These are phyloP conservation scores for Chironomus tepperi DNA, from an alignment of 1,140 invertebrate genomes.

Conservation along the genomic window DNA sequence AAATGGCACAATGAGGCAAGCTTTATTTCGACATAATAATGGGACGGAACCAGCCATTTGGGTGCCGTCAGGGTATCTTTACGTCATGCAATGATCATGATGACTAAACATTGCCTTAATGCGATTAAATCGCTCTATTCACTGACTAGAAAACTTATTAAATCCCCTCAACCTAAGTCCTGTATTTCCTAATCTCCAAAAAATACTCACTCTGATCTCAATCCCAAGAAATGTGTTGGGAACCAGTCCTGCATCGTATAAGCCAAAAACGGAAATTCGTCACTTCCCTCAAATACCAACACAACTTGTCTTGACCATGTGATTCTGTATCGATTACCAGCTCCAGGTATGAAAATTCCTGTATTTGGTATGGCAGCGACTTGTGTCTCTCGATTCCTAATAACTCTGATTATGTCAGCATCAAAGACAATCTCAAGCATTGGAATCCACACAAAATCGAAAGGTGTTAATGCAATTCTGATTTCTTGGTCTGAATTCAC, in stretches of 20 bases:
- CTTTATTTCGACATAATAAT: too few relatives aligned
- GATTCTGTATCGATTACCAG: not conserved
- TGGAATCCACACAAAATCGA: not conserved
- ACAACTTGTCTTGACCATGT: not conserved
- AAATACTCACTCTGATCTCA: not conserved
- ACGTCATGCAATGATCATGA: too few relatives aligned
- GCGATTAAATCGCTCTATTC: too few relatives aligned
- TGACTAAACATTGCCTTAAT: too few relatives aligned
- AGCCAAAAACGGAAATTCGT: not conserved
- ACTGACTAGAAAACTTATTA: too few relatives aligned
- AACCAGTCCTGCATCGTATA: not conserved
- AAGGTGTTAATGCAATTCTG: not conserved
- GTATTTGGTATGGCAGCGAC: not conserved
- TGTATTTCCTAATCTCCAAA: too few relatives aligned
- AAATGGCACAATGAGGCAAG: too few relatives aligned
- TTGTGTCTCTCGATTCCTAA: not conserved
- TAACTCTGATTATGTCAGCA: not conserved
- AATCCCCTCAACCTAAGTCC: too few relatives aligned
- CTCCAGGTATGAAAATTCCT: not conserved
- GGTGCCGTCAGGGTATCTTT: too few relatives aligned
- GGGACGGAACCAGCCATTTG: too few relatives aligned
- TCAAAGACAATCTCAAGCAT: not conserved
- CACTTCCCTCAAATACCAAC: not conserved
- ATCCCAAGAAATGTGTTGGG: not conserved
- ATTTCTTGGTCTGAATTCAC: not conserved